phyloP scores from a whole-genome alignment of 2,797 vertebrate species.

The Cyclura pinguis region DNA sequence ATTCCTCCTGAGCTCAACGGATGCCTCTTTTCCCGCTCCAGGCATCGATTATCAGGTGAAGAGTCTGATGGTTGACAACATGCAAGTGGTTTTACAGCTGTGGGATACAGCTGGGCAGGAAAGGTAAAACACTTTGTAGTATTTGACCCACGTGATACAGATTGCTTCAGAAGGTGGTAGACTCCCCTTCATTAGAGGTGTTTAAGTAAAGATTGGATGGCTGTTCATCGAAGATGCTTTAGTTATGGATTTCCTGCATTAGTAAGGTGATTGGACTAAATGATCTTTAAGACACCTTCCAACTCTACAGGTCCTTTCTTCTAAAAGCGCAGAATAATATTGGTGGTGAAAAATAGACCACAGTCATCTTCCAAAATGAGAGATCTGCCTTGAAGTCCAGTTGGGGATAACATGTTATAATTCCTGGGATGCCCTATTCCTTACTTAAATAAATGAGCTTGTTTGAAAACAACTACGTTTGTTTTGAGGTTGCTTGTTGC shows the following conservation, averaged over 20 bases:
- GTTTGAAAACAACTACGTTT: not conserved
- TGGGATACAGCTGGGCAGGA: slow-evolving; percentile 92
- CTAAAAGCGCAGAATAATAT: not conserved
- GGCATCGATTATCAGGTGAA: slow-evolving; percentile 88
- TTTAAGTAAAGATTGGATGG: no score
- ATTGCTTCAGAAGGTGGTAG: no score
- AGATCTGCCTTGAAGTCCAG: not conserved
- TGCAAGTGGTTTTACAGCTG: slow-evolving; percentile 83
- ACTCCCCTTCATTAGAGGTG: no score
- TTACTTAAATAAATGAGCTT: no score
- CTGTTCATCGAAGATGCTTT: no score
- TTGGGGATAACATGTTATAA: not conserved
- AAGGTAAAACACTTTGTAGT: slow-evolving; percentile 75
- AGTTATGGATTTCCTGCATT: no score
- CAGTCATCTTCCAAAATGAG: not conserved
- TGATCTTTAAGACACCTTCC: no score
- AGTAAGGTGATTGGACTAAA: no score
- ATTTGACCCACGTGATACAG: not conserved
- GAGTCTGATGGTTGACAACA: slow-evolving; percentile 81
- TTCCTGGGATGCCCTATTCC: no score
- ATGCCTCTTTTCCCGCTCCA: slow-evolving; percentile 54
- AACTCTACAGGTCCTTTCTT: no score
- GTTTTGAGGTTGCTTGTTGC: not conserved
- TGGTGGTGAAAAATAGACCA: not conserved
- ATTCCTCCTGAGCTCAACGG: not conserved